phyloP scores from a whole-genome alignment of 1,140 invertebrate species.

The Cepaea nemoralis region DNA sequence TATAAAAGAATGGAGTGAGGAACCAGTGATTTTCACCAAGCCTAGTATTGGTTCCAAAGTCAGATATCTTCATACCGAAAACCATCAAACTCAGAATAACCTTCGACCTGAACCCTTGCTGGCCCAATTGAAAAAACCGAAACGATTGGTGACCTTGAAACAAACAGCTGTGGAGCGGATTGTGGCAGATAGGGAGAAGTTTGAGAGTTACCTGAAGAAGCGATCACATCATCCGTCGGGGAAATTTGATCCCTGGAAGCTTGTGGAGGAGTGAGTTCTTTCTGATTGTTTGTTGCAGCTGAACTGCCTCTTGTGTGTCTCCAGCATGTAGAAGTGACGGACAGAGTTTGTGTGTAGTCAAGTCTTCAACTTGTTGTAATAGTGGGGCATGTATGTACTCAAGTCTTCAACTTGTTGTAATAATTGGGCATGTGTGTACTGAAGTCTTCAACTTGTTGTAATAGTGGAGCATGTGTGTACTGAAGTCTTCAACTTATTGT shows the following conservation, averaged over 20 bases:
- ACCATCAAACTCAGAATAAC: neutral
- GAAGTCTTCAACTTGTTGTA: too few species aligned
- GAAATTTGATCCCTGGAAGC: slow-evolving; percentile 61
- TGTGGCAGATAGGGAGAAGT: slow-evolving; percentile 47
- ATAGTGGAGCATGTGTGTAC: too few species aligned
- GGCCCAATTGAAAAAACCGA: neutral
- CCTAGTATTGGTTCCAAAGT: neutral
- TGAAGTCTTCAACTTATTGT: too few species aligned
- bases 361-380: too few species aligned
- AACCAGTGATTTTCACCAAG: slow-evolving; percentile 32
- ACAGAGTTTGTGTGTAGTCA: too few species aligned
- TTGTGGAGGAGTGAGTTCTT: slow-evolving; percentile 50
- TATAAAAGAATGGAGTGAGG: neutral
- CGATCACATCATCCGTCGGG: slow-evolving; percentile 54
- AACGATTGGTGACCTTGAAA: slow-evolving; percentile 24
- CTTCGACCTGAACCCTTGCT: neutral
- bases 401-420: too few species aligned
- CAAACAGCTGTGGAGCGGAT: slow-evolving; percentile 47
- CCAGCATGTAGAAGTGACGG: too few species aligned
- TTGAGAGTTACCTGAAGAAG: slow-evolving; percentile 54
- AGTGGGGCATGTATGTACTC: too few species aligned
- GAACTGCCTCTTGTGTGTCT: too few species aligned
- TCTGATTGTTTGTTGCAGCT: too few species aligned
- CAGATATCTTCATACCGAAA: neutral
- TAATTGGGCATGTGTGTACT: too few species aligned